Evolutionary conservation across 2,797 vertebrate genomes (phyloP), one percentile per base, ranked within the genome.

Genomic region (Rhinichthys osculus): DNA sequence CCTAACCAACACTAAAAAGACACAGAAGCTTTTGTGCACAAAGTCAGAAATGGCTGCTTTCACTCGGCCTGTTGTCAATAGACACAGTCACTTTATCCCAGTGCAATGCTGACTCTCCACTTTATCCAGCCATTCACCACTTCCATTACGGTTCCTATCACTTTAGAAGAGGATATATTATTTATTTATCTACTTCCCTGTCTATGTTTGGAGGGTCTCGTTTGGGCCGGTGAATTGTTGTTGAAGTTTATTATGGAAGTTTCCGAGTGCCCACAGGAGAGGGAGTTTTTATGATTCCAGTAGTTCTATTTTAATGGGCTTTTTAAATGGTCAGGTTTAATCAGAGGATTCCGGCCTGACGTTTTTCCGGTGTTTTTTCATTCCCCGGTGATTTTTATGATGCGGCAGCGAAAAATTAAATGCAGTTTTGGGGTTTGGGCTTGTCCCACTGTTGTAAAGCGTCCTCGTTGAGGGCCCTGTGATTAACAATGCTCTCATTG

Each of bases 401-500:
- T 70, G 64, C 16, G 69, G 42, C 57, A 62, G 67, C 44, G 42
- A 82, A 85, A 73, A 66, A 81, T 84, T 86, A 74, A 86, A 70
- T 79, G 44, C 35, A 54, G 54, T 85, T 78, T 70, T 44, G 54
- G 47, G 47, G 47, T 50, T 50, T 50, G 54, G 57, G 62, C 30
- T 64, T 11, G 78, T 85, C 78, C 86, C 81, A 27, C 74, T 54
- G 5, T 71, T 14, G 59, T 62, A 30, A 64, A 64, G 59, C 59
- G 27, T 59, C 89, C 90, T 90, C 85, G 74, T 87, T 90, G 87
- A 83, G 82, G 88, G 88, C 52, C 82, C 89, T 88, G 89, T 91
- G 92, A 95, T 94, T 94, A 93, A 87, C 86, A 70, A 82, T 54
- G 92, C 90, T 91, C 42, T 44, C 89, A 5, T 52, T 84, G 86